Evolutionary conservation across 2,888 invertebrate genomes (phyloP).

Genomic region (Melikaiella ostensackeni): DNA sequence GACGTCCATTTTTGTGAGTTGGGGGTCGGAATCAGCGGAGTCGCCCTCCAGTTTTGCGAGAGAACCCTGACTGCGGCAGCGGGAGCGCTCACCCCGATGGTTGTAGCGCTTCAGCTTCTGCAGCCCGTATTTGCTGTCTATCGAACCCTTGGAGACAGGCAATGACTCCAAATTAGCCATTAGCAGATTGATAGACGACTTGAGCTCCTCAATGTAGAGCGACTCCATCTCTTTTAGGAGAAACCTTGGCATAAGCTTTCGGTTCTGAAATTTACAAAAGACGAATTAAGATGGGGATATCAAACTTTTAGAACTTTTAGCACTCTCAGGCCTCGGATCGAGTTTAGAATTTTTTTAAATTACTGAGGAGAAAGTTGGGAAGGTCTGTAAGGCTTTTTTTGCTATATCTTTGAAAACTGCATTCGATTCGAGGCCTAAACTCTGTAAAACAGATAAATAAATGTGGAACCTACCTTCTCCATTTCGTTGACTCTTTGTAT

Average conservation of each 20-base stretch:
- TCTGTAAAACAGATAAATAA: too few species aligned
- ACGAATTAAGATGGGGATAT: too few species aligned
- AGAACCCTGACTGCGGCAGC: slow-evolving; percentile 89
- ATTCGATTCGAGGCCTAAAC: too few species aligned
- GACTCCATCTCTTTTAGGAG: slow-evolving; percentile 99
- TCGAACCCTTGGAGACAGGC: slow-evolving; percentile 98
- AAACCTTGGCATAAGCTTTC: slow-evolving; percentile 99
- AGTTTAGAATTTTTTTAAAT: too few species aligned
- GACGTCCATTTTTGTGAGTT: slow-evolving; percentile 98
- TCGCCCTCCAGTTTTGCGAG: slow-evolving; percentile 96
- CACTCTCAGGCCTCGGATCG: too few species aligned
- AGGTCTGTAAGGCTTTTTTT: too few species aligned
- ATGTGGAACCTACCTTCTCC: slow-evolving; percentile 86
- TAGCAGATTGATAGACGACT: slow-evolving; percentile 97
- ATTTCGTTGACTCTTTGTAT: slow-evolving; percentile 98
- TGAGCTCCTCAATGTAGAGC: slow-evolving; percentile 98
- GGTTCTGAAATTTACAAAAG: slow-evolving; percentile 82
- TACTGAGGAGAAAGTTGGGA: too few species aligned
- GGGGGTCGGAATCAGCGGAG: slow-evolving; percentile 96
- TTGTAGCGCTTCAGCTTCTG: slow-evolving; percentile 99
- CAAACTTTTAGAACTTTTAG: too few species aligned
- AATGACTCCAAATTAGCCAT: slow-evolving; percentile 99
- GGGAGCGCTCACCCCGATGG: slow-evolving; percentile 81
- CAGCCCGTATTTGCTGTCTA: slow-evolving; percentile 97
- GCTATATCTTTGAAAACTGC: not conserved